These are phyloP conservation scores for Halictus quadricinctus DNA, from an alignment of 2,888 invertebrate genomes.

Conservation along the genomic window DNA sequence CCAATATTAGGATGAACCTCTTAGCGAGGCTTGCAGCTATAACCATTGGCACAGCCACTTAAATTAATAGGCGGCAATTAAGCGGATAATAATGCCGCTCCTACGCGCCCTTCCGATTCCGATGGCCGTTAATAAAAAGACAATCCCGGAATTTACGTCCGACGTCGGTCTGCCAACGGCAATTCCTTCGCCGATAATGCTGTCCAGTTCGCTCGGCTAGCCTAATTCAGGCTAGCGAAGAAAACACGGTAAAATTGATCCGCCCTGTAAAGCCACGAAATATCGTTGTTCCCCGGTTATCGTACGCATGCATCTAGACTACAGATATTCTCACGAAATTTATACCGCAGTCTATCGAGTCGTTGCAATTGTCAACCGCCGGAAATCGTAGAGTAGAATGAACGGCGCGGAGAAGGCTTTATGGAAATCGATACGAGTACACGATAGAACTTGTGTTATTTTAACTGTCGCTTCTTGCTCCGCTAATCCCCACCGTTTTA, in stretches of 20 bases:
- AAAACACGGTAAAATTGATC: slow-evolving; percentile 32
- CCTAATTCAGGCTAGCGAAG: background rate
- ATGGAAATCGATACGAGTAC: slow-evolving; percentile 48
- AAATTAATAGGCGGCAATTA: slow-evolving; percentile 56
- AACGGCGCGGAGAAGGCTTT: slow-evolving; percentile 37
- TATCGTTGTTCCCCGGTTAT: slow-evolving; percentile 5
- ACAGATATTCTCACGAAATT: slow-evolving; percentile 40
- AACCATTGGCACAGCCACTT: slow-evolving; percentile 52
- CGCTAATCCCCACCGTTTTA: background rate
- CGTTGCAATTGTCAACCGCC: slow-evolving; percentile 51
- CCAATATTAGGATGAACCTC: slow-evolving; percentile 54
- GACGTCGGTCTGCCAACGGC: background rate
- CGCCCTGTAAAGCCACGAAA: slow-evolving; percentile 23
- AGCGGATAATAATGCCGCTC: slow-evolving; percentile 27
- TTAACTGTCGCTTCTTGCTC: slow-evolving; percentile 6
- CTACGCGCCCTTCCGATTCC: background rate
- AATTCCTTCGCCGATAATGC: background rate
- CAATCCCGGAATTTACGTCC: slow-evolving; percentile 6
- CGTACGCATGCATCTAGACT: background rate
- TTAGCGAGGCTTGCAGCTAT: slow-evolving; percentile 41
- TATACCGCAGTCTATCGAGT: slow-evolving; percentile 53
- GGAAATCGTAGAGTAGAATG: slow-evolving; percentile 52
- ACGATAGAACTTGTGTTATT: slow-evolving; percentile 38
- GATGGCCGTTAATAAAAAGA: slow-evolving; percentile 28
- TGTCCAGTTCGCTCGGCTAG: background rate